phyloP scores from a whole-genome alignment of 2,888 invertebrate genomes.

The Didymodactylos carnosus region DNA sequence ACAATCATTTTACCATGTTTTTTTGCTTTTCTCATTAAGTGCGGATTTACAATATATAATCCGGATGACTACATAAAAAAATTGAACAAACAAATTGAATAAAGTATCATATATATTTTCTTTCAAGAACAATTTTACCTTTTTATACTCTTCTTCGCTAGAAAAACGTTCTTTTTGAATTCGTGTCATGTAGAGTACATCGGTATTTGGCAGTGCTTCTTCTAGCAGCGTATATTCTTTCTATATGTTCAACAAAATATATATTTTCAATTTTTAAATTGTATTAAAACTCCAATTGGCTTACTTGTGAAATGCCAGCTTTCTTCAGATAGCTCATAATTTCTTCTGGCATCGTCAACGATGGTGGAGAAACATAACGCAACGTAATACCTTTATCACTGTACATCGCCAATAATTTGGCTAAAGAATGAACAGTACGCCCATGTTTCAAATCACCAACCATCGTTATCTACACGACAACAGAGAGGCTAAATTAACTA shows the following conservation, averaged over 20 bases:
- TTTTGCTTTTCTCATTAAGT: slow-evolving; percentile 79
- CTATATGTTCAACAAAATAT: slow-evolving; percentile 18
- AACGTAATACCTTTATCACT: slow-evolving; percentile 42
- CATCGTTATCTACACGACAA: slow-evolving; percentile 55
- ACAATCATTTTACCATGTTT: slow-evolving; percentile 61
- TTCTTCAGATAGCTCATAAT: slow-evolving; percentile 56
- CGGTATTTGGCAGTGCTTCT: slow-evolving; percentile 68
- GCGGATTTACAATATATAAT: slow-evolving; percentile 65
- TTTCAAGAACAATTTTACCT: slow-evolving; percentile 40
- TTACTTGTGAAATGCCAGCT: slow-evolving; percentile 54
- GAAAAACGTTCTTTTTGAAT: slow-evolving; percentile 81
- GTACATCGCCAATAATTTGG: slow-evolving; percentile 73
- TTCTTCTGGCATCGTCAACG: slow-evolving; percentile 70
- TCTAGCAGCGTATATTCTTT: slow-evolving; percentile 43
- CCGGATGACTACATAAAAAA: slow-evolving; percentile 55
- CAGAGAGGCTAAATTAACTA: background rate
- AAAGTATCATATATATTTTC: too few relatives aligned
- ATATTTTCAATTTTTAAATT: background rate
- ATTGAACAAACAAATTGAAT: slow-evolving; percentile 2
- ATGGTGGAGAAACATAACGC: slow-evolving; percentile 52
- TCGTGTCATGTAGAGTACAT: slow-evolving; percentile 92
- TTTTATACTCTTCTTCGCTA: slow-evolving; percentile 60
- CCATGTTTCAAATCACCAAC: slow-evolving; percentile 95
- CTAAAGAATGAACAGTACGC: slow-evolving; percentile 87
- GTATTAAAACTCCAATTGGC: background rate